Percentiles rank a stretch among this genome's conserved stretches.
phyloP scores from a whole-genome alignment of 2,113 vertebrate species.

The Triplophysa rosa region DNA sequence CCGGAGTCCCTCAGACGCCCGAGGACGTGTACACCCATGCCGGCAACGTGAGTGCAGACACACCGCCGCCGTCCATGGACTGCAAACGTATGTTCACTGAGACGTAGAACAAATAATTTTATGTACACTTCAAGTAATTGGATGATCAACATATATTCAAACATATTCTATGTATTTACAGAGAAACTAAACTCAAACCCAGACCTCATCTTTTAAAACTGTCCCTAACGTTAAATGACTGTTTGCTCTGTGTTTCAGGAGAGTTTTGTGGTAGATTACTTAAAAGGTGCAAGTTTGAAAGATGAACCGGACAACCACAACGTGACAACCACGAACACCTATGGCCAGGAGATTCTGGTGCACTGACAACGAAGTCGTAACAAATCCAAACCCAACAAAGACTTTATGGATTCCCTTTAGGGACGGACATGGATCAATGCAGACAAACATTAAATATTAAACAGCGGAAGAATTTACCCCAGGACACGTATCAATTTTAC shows the following conservation, averaged over 20 bases:
- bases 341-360: constrained; percentile 64
- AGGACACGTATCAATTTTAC: constrained; percentile 49
- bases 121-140: constrained; percentile 57
- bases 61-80: constrained; percentile 91
- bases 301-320: constrained; percentile 63
- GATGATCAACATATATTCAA: constrained; percentile 58
- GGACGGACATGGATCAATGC: constrained; percentile 44
- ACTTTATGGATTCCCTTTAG: constrained; percentile 40
- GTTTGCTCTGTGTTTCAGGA: constrained; percentile 66
- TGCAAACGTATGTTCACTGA: constrained; percentile 97
- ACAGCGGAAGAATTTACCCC: constrained; percentile 41
- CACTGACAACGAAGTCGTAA: constrained; percentile 59
- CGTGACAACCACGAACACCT: constrained; percentile 65
- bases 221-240: constrained; percentile 62
- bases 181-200: constrained; percentile 36
- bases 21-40: constrained; percentile 96
- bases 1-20: constrained; percentile 90
- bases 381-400: constrained; percentile 43
- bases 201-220: constrained; percentile 53
- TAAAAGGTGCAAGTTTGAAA: constrained; percentile 67
- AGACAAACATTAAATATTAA: constrained; percentile 40
- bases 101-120: constrained; percentile 72
- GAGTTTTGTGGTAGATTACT: constrained; percentile 67
- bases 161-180: constrained; percentile 59
- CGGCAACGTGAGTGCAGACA: constrained; percentile 92